These are phyloP conservation scores for Atrichornis clamosus DNA, from an alignment of 2,113 vertebrate species.

Conservation along the genomic window DNA sequence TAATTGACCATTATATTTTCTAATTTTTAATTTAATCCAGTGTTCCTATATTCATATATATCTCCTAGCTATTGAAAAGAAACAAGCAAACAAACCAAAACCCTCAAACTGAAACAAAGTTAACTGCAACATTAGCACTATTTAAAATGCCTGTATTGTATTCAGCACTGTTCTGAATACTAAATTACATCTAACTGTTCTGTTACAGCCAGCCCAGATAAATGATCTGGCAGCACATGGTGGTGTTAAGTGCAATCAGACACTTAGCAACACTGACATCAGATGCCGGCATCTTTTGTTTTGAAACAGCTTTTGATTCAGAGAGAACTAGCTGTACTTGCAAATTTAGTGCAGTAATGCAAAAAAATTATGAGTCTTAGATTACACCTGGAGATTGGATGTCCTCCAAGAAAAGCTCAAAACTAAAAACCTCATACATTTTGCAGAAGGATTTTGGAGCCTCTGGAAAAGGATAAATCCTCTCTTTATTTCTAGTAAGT, in stretches of 20 bases:
- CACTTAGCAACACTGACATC: conserved; percentile 49
- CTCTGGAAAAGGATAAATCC: background rate
- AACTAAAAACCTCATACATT: background rate
- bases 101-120: background rate
- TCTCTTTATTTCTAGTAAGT: background rate
- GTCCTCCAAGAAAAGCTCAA: background rate
- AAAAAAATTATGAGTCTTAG: background rate
- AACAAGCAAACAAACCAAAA: too few species aligned
- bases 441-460: background rate
- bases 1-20: background rate
- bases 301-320: conserved; percentile 41
- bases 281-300: conserved; percentile 49
- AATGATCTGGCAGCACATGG: conserved; percentile 10
- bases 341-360: conserved; percentile 26
- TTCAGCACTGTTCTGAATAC: conserved; percentile 28
- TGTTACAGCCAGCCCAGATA: background rate
- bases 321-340: conserved; percentile 14
- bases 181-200: background rate
- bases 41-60: background rate
- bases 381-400: background rate
- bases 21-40: background rate
- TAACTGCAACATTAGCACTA: background rate
- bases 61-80: background rate
- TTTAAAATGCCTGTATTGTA: background rate
- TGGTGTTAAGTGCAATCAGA: conserved; percentile 34